Conservation (phyloP, 2,888 invertebrate genomes). For the Rhingia campestris region DNA sequence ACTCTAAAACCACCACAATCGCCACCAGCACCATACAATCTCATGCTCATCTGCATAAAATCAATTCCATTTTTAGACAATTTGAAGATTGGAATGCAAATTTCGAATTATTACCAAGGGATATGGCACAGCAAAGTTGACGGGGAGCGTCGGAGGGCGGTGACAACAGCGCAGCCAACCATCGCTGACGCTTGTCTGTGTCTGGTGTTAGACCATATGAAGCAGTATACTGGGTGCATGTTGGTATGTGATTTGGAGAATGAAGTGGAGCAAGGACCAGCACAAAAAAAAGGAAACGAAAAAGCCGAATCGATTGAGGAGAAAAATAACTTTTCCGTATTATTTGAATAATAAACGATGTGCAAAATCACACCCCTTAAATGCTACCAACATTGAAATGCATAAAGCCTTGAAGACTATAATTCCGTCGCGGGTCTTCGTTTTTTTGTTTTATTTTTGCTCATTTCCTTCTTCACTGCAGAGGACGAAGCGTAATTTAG, state of each 20-base stretch:
- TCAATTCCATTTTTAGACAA: conserved; percentile 83
- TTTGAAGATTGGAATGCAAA: conserved; percentile 83
- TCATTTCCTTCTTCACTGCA: conserved; percentile 14
- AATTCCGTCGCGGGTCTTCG: conserved; percentile 39
- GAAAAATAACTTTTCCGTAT: conserved; percentile 75
- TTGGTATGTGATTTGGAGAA: conserved; percentile 52
- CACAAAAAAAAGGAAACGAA: conserved; percentile 11
- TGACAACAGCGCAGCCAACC: not conserved
- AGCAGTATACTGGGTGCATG: conserved; percentile 40
- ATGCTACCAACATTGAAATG: conserved; percentile 21
- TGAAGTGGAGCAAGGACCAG: conserved; percentile 57
- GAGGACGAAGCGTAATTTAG: conserved; percentile 33
- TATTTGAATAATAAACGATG: conserved; percentile 81
- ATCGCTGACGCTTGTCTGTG: conserved; percentile 46
- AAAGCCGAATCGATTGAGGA: conserved; percentile 54
- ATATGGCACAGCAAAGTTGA: conserved; percentile 63
- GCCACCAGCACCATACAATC: conserved; percentile 42
- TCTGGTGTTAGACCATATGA: conserved; percentile 57
- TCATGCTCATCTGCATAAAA: conserved; percentile 83
- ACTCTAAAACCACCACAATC: conserved; percentile 13
- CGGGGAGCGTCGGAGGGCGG: not conserved
- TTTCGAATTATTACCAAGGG: conserved; percentile 81
- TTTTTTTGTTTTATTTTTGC: conserved; percentile 3
- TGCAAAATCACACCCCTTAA: conserved; percentile 79
- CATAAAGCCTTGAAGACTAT: conserved; percentile 35